These are phyloP conservation scores for Enteromius argenteus DNA, from an alignment of 2,797 vertebrate species.

Conservation along the genomic window DNA sequence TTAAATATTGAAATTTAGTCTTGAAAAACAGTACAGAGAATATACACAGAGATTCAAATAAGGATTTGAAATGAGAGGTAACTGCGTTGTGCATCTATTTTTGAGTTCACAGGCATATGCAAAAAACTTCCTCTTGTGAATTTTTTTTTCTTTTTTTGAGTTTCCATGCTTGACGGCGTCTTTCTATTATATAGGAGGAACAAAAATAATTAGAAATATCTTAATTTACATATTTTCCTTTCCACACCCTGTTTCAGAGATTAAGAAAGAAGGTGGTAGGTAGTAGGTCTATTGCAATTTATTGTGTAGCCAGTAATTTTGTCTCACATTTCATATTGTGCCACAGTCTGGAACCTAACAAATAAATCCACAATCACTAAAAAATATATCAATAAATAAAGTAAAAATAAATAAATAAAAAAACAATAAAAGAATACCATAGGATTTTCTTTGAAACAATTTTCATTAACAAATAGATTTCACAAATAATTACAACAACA, in stretches of 20 bases:
- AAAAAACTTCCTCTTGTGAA: background rate
- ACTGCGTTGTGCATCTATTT: background rate
- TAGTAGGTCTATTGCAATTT: background rate
- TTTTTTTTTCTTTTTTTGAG: background rate
- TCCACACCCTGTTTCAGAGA: background rate
- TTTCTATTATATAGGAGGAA: background rate
- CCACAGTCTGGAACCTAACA: background rate
- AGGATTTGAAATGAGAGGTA: background rate
- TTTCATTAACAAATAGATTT: background rate
- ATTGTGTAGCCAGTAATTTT: background rate
- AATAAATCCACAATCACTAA: background rate
- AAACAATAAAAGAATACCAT: background rate
- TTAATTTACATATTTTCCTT: slow-evolving; percentile 13
- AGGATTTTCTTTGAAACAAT: background rate
- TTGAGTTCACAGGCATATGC: background rate
- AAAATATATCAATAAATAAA: background rate
- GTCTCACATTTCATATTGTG: background rate
- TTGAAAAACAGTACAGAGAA: background rate
- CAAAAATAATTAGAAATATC: background rate
- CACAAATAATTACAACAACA: background rate
- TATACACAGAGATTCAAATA: background rate
- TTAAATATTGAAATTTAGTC: background rate
- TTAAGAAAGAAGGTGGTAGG: background rate
- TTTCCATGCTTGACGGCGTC: background rate
- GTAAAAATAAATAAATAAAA: background rate